These are phyloP conservation scores for Tragelaphus strepsiceros DNA, from an alignment of 2,113 vertebrate species.

Conservation along the genomic window DNA sequence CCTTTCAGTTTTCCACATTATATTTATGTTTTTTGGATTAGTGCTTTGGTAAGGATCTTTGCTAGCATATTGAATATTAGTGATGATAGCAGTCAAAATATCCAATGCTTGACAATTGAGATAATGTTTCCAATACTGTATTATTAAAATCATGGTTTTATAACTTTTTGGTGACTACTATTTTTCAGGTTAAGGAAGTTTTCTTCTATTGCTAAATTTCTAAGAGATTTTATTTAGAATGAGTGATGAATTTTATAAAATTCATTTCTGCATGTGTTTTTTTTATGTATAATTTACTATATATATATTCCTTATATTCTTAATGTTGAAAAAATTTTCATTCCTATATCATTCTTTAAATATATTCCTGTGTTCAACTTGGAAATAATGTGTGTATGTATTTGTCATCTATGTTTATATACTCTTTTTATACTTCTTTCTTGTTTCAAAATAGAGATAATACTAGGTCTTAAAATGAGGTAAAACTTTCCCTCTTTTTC, in stretches of 20 bases:
- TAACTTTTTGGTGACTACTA: background rate
- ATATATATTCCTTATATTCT: background rate
- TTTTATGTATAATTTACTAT: background rate
- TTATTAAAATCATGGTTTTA: background rate
- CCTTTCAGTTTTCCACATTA: background rate
- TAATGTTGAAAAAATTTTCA: background rate
- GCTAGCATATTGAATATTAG: background rate
- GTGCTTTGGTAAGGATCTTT: background rate
- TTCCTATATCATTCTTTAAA: background rate
- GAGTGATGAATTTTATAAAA: background rate
- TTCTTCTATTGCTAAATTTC: background rate
- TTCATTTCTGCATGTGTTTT: background rate
- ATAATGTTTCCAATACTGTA: background rate
- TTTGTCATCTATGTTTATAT: background rate
- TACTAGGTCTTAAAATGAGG: background rate
- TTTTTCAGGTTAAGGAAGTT: background rate
- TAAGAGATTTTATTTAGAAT: background rate
- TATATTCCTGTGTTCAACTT: background rate
- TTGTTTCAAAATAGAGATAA: background rate
- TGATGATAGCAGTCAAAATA: background rate
- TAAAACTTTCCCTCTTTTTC: background rate
- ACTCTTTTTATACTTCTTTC: background rate
- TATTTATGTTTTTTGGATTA: background rate
- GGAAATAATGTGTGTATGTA: background rate
- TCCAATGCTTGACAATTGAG: background rate